These are phyloP conservation scores for Herpailurus yagouaroundi DNA, from an alignment of 2,113 vertebrate species.

Conservation along the genomic window DNA sequence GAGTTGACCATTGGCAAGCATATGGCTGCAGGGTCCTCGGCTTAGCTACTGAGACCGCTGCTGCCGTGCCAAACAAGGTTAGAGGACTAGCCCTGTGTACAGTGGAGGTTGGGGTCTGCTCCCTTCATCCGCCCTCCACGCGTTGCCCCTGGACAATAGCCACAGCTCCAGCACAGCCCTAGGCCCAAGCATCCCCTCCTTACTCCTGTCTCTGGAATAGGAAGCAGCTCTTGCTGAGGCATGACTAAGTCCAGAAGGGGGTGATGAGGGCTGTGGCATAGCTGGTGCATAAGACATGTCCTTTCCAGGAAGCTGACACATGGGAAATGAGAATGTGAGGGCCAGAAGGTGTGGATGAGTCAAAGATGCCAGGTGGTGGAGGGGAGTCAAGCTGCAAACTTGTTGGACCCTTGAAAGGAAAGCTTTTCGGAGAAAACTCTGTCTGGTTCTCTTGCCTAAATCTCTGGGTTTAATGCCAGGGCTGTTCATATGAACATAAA, in stretches of 20 bases:
- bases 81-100: neutral
- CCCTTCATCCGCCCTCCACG: conserved; percentile 62
- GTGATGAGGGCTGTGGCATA: conserved; percentile 59
- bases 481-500: neutral
- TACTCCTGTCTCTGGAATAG: conserved; percentile 40
- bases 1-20: neutral
- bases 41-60: neutral
- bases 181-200: neutral
- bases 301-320: conserved; percentile 22
- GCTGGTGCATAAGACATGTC: conserved; percentile 52
- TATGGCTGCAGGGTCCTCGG: neutral
- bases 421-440: conserved; percentile 27
- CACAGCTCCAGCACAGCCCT: neutral
- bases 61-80: neutral
- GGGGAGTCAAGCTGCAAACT: neutral
- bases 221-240: neutral
- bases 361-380: neutral
- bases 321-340: conserved; percentile 14
- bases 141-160: neutral
- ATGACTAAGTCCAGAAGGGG: conserved; percentile 67
- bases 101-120: conserved; percentile 33
- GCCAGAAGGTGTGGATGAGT: conserved; percentile 45
- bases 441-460: conserved; percentile 12
- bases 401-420: conserved; percentile 25
- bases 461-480: neutral